Evolutionary conservation across 2,888 invertebrate genomes (phyloP), one percentile per base, ranked within the genome.

Genomic region (Leptopilina myrica): DNA sequence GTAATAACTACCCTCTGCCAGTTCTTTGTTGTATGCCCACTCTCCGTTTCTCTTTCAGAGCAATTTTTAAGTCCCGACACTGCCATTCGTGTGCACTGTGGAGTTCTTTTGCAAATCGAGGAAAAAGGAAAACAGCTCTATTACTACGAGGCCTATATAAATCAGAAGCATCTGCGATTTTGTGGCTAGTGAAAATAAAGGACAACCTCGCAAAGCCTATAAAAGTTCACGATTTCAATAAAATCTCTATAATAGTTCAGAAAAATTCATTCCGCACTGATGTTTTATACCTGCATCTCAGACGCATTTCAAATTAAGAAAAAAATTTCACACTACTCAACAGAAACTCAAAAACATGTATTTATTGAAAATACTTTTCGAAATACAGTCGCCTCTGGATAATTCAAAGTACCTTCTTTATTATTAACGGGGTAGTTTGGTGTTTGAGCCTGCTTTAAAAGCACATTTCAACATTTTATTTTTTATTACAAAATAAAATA

Each of bases 21-120:
- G 87, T 87, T 89, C 87, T 88, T 87, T 88, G 86, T 87, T 86
- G 85, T 1, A 20, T 81, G 79, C 83, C 82, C 77, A 78, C 86
- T 83, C 87, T 84, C 85, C 85, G 86, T 85, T 84, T 87, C 89
- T 77, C 87, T 89, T 90, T 89, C 89, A 89, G 85, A 84, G 87
- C 88, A 87, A 87, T 88, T 88, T 86, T 86, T 87, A 88, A 87
- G 88, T 88, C 85, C 78, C 82, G 86, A 86, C 83, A 20, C 86
- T 85, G 80, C 85, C 81, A 83, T 79, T 20, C 81, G 76, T 81
- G 78, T 77, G 79, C 81, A 66, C 80, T 80, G 78, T 78, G 65
- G 79, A 80, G 78, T 81, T 81, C 78, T 78, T 43, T 77, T 73
- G 79, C 78, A 56, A 73, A 73, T 56, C 73, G 73, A 73, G 77